Conservation (phyloP, 2,113 vertebrate genomes). For the Onychostoma macrolepis region DNA sequence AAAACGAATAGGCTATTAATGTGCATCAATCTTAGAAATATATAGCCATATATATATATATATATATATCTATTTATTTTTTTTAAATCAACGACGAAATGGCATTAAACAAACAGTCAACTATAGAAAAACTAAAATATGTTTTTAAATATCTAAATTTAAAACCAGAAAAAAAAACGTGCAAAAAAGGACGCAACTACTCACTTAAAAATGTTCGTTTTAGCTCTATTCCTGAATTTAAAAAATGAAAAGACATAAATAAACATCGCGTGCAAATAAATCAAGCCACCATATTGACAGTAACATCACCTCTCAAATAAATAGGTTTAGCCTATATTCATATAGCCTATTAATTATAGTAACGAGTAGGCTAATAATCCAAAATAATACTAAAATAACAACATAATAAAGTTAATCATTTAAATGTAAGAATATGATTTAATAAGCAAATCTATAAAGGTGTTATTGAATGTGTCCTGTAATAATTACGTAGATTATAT, state of each 20-base stretch:
- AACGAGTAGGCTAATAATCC: neutral
- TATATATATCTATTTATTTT: too few species aligned
- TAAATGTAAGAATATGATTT: neutral
- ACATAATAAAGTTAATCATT: neutral
- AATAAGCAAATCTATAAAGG: conserved; percentile 6
- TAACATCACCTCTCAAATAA: neutral
- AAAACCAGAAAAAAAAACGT: neutral
- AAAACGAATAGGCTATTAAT: neutral
- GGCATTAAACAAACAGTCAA: neutral
- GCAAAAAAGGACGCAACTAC: neutral
- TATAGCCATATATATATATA: too few species aligned
- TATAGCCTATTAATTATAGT: neutral
- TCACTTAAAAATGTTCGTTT: neutral
- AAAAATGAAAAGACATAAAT: neutral
- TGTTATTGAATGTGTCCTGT: conserved; percentile 37
- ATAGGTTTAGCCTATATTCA: neutral
- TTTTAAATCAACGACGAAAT: neutral
- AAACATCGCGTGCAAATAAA: neutral
- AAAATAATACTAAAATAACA: neutral
- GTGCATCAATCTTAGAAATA: neutral
- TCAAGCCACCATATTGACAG: neutral
- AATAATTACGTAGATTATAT: conserved; percentile 38
- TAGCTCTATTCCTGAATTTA: neutral
- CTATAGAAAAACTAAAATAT: neutral
- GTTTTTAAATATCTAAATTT: neutral